Base-by-base conservation (phyloP, 1,140 invertebrate genomes). In the Wiebesia pumilae region DNA sequence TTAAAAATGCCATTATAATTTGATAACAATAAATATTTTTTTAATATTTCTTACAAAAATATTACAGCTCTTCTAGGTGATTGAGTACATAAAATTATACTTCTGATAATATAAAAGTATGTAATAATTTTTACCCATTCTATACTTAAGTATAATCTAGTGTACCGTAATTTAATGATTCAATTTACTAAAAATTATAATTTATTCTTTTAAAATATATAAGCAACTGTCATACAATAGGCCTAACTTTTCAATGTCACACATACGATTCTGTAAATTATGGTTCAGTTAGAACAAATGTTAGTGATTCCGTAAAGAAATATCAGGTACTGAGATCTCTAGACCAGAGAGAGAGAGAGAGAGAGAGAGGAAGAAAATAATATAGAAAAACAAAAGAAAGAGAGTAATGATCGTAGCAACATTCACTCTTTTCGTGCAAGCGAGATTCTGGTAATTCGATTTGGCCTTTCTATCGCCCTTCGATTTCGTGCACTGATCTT, bases 361-460 rank as follows among this genome's bases (percentile, higher is more conserved):
- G 7, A 10, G 27, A 62, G 27, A 62, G 43, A 14, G 6, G 1
- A 12, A 67, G 62, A 30, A 71, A 43, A 10, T 54, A 1, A 54
- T 10, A 54, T n/a, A n/a, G n/a, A n/a, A n/a, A n/a, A n/a, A n/a
- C n/a, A n/a, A n/a, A n/a, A n/a, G n/a, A n/a, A n/a, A n/a, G n/a
- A n/a, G n/a, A n/a, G n/a, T n/a, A n/a, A n/a, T 16, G 0, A 3
- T 47, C 1, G 27, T 1, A 30, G 69, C 38, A 7, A 9, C 35
- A 38, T 71, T 71, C 16, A 14, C 21, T 43, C 21, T 38, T 75
- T 38, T 16, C 33, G 71, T 12, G 16, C 30, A 1, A 38, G 83
- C 62, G 75, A 88, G 86, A 88, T 88, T 83, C 84, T 83, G 81
- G 89, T 91, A 92, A 92, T 91, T 92, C 89, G 90, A 92, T 93